phyloP scores from a whole-genome alignment of 2,113 vertebrate species.

The Astur gentilis region DNA sequence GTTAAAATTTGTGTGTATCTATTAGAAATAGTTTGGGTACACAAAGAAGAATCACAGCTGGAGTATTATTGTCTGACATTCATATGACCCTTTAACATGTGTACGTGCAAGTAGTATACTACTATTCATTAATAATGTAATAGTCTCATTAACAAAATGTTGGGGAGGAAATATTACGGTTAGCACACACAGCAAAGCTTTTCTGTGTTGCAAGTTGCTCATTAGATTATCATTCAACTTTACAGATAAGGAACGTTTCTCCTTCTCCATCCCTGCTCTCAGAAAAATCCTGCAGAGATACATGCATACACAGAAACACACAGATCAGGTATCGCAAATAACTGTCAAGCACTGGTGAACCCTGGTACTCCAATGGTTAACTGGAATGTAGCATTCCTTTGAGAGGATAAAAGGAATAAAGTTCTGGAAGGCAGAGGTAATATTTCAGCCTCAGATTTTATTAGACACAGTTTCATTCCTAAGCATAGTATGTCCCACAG shows the following conservation, averaged over 20 bases:
- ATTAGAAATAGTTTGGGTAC: not conserved
- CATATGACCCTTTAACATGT: not conserved
- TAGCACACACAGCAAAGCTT: not conserved
- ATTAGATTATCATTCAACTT: not conserved
- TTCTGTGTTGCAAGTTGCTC: not conserved
- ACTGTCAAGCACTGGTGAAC: not conserved
- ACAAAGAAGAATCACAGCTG: not conserved
- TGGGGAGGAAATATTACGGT: not conserved
- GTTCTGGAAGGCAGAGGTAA: conserved; percentile 66
- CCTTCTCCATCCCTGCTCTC: not conserved
- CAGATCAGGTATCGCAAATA: not conserved
- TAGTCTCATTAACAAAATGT: not conserved
- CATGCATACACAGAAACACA: not conserved
- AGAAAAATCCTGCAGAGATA: not conserved
- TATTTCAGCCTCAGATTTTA: conserved; percentile 73
- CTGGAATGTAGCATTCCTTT: conserved; percentile 31
- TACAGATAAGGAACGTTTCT: not conserved
- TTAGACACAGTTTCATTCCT: conserved; percentile 67
- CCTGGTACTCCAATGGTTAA: conserved; percentile 49
- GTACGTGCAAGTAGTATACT: not conserved
- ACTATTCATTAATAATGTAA: not conserved
- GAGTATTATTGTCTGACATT: not conserved
- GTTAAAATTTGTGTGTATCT: not conserved
- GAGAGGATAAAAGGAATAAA: conserved; percentile 62
- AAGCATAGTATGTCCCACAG: conserved; percentile 61